phyloP scores from a whole-genome alignment of 2,888 invertebrate species.

The Aphodius granarius region DNA sequence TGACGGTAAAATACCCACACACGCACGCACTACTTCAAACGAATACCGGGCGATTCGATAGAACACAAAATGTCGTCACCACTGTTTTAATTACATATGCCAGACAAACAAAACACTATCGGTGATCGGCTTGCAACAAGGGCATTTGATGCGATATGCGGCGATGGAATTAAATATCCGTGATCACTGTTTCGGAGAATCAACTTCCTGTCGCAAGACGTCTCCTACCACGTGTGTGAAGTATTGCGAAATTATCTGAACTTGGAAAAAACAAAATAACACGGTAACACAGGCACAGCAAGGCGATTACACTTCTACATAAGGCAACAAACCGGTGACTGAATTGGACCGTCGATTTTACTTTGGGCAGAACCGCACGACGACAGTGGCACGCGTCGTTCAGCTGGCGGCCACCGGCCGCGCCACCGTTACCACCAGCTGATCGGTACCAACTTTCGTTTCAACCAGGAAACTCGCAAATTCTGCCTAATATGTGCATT shows the following conservation, averaged over 20 bases:
- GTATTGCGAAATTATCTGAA: background rate
- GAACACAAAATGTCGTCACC: background rate
- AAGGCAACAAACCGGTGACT: slow-evolving; percentile 44
- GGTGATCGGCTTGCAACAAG: background rate
- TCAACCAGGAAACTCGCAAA: background rate
- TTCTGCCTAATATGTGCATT: background rate
- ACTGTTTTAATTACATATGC: background rate
- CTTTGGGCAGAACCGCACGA: slow-evolving; percentile 25
- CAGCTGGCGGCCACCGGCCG: slow-evolving; percentile 15
- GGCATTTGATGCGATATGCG: background rate
- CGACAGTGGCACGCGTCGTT: slow-evolving; percentile 6
- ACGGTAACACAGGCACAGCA: background rate
- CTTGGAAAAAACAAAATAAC: background rate
- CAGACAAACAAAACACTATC: background rate
- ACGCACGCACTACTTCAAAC: background rate
- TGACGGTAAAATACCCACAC: background rate
- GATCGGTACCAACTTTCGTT: slow-evolving; percentile 36
- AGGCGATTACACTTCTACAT: slow-evolving; percentile 31
- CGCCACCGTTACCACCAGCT: slow-evolving; percentile 36
- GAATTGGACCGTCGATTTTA: slow-evolving; percentile 28
- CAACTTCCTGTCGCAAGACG: background rate
- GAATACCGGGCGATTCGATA: background rate
- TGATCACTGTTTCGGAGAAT: background rate
- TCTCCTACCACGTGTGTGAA: background rate
- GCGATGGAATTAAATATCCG: background rate